A percentile compares a stretch with the other conserved stretches of the same genome.
Evolutionary conservation across 2,888 invertebrate genomes (phyloP).

Genomic region (Neoitamus cyanurus): DNA sequence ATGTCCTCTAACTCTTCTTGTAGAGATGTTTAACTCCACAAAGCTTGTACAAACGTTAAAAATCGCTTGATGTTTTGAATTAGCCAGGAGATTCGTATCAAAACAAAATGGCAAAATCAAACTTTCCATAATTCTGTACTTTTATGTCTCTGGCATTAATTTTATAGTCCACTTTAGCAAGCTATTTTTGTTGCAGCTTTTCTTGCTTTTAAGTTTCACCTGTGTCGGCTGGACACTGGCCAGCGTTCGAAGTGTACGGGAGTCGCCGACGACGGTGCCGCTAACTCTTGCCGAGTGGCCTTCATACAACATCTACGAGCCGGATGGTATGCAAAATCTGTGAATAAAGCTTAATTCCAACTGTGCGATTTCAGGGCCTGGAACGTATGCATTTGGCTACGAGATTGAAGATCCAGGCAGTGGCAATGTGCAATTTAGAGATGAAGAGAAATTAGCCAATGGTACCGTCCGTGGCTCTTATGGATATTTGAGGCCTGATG

Average conservation of each 20-base stretch:
- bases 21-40: no score
- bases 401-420: slow-evolving; percentile 74
- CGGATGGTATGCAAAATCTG: slow-evolving; percentile 56
- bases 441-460: slow-evolving; percentile 76
- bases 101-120: neutral
- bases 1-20: no score
- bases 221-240: neutral
- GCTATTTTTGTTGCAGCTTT: neutral
- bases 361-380: slow-evolving; percentile 66
- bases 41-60: no score
- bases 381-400: slow-evolving; percentile 79
- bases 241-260: neutral
- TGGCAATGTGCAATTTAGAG: slow-evolving; percentile 77
- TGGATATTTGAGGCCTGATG: slow-evolving; percentile 75
- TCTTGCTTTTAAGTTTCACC: slow-evolving; percentile 17
- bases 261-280: slow-evolving; percentile 24
- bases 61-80: no score
- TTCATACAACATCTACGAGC: slow-evolving; percentile 63
- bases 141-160: neutral
- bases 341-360: neutral
- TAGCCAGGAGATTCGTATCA: no score
- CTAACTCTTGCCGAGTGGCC: slow-evolving; percentile 63
- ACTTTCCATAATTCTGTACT: neutral
- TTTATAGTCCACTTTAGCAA: neutral
- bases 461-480: slow-evolving; percentile 80